A percentile compares a stretch with the other conserved stretches of the same genome.
These are phyloP conservation scores for Neolamprologus falcicula DNA, from an alignment of 2,113 vertebrate genomes.

Conservation along the genomic window DNA sequence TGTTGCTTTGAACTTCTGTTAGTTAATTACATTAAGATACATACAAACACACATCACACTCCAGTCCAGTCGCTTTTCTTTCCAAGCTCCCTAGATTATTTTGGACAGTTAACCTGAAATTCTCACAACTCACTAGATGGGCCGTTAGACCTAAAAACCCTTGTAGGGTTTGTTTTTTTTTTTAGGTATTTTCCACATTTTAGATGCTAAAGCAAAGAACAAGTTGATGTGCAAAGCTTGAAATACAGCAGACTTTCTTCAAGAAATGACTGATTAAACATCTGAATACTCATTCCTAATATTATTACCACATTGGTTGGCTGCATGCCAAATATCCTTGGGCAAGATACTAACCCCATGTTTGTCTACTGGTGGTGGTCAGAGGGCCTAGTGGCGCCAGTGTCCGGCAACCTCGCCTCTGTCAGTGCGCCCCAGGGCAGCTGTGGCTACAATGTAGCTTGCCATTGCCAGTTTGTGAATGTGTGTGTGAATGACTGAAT, in stretches of 20 bases:
- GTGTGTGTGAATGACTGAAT: background rate
- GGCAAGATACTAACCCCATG: background rate
- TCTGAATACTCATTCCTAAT: background rate
- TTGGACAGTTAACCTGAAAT: background rate
- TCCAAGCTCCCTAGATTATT: background rate
- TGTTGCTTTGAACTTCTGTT: background rate
- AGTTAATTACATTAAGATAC: background rate
- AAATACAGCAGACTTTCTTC: background rate
- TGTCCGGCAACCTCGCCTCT: background rate
- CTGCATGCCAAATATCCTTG: background rate
- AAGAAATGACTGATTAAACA: background rate
- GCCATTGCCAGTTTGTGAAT: rapidly evolving
- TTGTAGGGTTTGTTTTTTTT: rapidly evolving
- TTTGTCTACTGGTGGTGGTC: background rate
- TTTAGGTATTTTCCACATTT: background rate
- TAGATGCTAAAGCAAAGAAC: background rate
- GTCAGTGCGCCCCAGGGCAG: background rate
- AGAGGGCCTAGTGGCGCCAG: rapidly evolving
- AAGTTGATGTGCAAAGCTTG: background rate
- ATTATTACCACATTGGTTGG: background rate
- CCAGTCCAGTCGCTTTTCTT: background rate
- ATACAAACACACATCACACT: background rate
- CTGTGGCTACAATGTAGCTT: background rate
- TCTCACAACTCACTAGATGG: background rate
- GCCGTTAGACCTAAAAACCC: background rate